Evolutionary conservation across 2,113 vertebrate species (phyloP).

Genomic region (Cacatua alba): DNA sequence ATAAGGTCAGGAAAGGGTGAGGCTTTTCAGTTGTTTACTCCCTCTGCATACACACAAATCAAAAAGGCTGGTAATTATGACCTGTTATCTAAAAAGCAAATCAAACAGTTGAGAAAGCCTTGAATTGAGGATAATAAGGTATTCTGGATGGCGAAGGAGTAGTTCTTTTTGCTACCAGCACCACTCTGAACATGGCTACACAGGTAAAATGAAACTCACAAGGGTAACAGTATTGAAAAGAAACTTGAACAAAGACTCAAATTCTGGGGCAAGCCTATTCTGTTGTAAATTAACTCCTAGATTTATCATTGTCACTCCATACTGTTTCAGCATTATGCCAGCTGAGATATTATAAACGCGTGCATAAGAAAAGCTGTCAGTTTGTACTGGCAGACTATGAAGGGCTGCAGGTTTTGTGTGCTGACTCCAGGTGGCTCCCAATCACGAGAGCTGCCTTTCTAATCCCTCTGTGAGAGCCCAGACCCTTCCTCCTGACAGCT

Average conservation of each 20-base stretch:
- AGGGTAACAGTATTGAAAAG: neutral
- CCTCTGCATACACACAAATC: neutral
- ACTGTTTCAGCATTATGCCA: neutral
- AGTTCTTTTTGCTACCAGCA: neutral
- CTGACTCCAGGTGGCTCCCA: neutral
- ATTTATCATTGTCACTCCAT: neutral
- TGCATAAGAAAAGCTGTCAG: rapidly evolving
- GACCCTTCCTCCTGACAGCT: neutral
- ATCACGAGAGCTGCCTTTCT: neutral
- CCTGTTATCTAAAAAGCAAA: neutral
- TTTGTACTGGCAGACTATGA: neutral
- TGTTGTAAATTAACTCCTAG: neutral
- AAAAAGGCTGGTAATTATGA: neutral
- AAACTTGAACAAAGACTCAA: neutral
- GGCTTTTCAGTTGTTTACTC: neutral
- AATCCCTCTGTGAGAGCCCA: neutral
- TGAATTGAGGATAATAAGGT: neutral
- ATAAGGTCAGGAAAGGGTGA: neutral
- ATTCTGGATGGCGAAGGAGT: neutral
- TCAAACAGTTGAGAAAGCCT: neutral
- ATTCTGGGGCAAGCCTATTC: neutral
- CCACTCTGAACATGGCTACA: neutral
- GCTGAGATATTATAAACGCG: neutral
- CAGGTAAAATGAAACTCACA: neutral
- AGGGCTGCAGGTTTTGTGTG: neutral